These are phyloP conservation scores for Varroa destructor DNA, from an alignment of 1,140 invertebrate genomes.

Conservation along the genomic window DNA sequence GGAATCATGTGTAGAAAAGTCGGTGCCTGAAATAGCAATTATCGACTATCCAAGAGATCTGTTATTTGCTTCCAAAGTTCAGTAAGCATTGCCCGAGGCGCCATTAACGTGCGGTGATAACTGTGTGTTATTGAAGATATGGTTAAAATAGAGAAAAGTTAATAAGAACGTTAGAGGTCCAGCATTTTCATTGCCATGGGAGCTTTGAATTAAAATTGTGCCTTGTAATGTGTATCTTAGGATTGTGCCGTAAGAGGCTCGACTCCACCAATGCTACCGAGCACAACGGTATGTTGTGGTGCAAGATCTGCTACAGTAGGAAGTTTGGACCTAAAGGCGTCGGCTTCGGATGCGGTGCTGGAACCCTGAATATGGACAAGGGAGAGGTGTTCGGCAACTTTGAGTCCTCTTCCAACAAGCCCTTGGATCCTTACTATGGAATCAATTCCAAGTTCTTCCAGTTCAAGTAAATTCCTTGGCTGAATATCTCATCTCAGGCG, in stretches of 20 bases:
- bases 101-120: too few species aligned
- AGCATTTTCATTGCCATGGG: too few species aligned
- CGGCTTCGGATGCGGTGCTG: constrained; percentile 38
- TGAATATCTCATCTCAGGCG: too few species aligned
- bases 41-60: too few species aligned
- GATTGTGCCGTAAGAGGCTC: constrained; percentile 87
- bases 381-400: constrained; percentile 28
- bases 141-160: too few species aligned
- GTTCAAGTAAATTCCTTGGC: constrained; percentile 23
- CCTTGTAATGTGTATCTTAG: constrained; percentile 44
- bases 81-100: too few species aligned
- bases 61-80: too few species aligned
- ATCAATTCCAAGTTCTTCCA: constrained; percentile 27
- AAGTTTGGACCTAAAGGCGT: constrained; percentile 88
- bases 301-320: constrained; percentile 68
- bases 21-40: too few species aligned
- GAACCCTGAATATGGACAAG: constrained; percentile 27
- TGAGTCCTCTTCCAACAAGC: constrained; percentile 26
- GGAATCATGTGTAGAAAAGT: too few species aligned
- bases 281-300: constrained; percentile 87
- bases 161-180: too few species aligned
- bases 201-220: too few species aligned
- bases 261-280: constrained; percentile 94
- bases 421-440: constrained; percentile 26
- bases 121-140: too few species aligned